These are phyloP conservation scores for Dorcus parallelipipedus DNA, from an alignment of 2,888 invertebrate genomes.

Conservation along the genomic window DNA sequence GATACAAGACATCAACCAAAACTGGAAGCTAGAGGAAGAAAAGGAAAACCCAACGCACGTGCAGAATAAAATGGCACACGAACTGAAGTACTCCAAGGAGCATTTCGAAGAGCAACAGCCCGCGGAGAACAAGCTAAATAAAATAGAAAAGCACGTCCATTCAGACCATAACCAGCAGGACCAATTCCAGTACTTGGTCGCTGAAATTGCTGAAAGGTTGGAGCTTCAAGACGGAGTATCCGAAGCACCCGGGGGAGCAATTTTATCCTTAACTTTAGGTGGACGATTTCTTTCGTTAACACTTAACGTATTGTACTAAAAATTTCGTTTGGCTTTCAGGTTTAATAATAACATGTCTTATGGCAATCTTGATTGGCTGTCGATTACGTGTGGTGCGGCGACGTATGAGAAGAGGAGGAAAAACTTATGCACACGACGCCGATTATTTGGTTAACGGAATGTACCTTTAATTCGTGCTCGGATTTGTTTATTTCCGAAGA, in stretches of 20 bases:
- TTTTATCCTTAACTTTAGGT: constrained; percentile 76
- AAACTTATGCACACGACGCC: constrained; percentile 87
- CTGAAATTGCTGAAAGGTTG: constrained; percentile 25
- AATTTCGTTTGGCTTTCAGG: constrained; percentile 51
- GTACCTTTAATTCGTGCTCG: constrained; percentile 69
- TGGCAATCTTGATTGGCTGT: constrained; percentile 79
- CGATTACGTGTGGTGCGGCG: constrained; percentile 74
- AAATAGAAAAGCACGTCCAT: constrained; percentile 23
- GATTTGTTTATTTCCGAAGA: not conserved
- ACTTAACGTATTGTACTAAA: not conserved
- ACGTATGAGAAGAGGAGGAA: constrained; percentile 71
- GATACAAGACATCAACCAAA: constrained; percentile 3
- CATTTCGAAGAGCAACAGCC: constrained; percentile 17
- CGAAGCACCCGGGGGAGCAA: constrained; percentile 74
- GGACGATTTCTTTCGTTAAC: not conserved
- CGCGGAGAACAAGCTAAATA: constrained; percentile 7
- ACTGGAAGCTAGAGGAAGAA: constrained; percentile 13
- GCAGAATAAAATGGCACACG: constrained; percentile 45
- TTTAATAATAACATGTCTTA: constrained; percentile 72
- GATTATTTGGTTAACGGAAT: constrained; percentile 97
- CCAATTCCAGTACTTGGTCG: constrained; percentile 18
- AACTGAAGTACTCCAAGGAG: constrained; percentile 42
- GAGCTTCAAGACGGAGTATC: constrained; percentile 59
- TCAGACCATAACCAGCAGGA: not conserved
- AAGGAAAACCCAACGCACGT: constrained; percentile 33